Conservation (phyloP, 2,113 vertebrate species). For the Crocuta crocuta region DNA sequence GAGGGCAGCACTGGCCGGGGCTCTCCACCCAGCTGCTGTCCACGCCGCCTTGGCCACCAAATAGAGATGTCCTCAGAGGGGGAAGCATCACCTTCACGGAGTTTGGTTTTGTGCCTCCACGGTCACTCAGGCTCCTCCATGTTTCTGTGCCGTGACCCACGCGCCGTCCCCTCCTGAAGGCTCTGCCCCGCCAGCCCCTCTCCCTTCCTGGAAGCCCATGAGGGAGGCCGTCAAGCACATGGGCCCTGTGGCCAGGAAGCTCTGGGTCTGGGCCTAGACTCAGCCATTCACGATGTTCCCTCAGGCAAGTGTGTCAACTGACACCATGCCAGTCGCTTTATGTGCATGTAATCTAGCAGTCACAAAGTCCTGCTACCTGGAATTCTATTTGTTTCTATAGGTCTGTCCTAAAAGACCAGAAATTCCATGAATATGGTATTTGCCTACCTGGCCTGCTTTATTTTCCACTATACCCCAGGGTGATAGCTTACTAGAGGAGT, state of each 20-base stretch:
- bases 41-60: accelerated
- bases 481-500: background rate
- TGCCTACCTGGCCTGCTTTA: too few species aligned
- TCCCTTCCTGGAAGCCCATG: background rate
- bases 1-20: background rate
- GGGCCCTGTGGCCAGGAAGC: background rate
- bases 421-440: background rate
- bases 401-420: background rate
- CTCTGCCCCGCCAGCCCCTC: background rate
- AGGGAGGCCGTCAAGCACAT: background rate
- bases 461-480: too few species aligned
- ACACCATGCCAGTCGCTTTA: background rate
- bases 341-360: too few species aligned
- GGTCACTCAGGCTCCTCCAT: background rate
- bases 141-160: background rate
- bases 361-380: background rate
- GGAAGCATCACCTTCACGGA: background rate
- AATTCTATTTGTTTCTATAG: background rate
- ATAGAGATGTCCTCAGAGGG: background rate
- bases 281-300: background rate
- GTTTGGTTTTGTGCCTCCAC: background rate
- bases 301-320: background rate
- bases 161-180: accelerated
- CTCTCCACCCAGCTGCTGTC: background rate
- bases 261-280: background rate